A percentile compares a stretch with the other conserved stretches of the same genome.
Conservation (phyloP, 2,797 vertebrate species). For the Gallinago stenura region DNA sequence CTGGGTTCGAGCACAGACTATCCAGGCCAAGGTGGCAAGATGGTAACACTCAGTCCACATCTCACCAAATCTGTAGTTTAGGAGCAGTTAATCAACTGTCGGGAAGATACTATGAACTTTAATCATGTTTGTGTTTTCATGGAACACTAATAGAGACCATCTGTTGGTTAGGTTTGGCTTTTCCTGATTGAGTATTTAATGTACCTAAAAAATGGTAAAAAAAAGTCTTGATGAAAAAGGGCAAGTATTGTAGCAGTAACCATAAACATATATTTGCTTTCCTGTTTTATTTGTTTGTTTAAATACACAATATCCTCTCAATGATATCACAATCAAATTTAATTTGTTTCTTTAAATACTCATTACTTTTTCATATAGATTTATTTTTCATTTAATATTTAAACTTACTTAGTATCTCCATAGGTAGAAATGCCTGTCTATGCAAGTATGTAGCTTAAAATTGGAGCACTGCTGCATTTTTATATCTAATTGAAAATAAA, state of each 20-base stretch:
- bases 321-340: background rate
- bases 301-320: fast-evolving
- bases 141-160: background rate
- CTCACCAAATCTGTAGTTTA: background rate
- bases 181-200: background rate
- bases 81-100: background rate
- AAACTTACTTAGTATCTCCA: background rate
- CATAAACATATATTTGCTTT: background rate
- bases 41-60: background rate
- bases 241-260: background rate
- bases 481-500: constrained; percentile 65
- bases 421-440: background rate
- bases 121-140: background rate
- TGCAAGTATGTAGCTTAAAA: background rate
- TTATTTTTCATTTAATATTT: background rate
- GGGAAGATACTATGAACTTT: background rate
- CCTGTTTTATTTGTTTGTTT: background rate
- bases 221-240: background rate
- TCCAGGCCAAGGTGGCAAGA: background rate
- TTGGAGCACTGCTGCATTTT: background rate
- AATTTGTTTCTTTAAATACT: background rate
- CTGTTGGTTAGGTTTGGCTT: background rate
- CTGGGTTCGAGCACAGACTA: background rate
- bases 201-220: background rate
- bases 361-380: background rate